phyloP scores from a whole-genome alignment of 2,113 vertebrate genomes.

The Otis tarda region DNA sequence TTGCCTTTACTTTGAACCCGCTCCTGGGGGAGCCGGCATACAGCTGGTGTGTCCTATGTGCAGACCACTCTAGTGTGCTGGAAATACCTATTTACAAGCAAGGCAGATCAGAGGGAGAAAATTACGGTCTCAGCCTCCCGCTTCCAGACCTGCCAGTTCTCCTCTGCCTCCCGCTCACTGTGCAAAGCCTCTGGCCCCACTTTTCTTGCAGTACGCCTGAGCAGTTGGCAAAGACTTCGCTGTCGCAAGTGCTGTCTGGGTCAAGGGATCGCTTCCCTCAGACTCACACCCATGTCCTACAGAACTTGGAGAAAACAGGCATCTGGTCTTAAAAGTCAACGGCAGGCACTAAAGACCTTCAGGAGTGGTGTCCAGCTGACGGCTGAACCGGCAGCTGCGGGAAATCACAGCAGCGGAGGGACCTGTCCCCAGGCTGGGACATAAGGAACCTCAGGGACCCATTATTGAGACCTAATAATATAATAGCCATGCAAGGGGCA shows the following conservation, averaged over 20 bases:
- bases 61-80: not conserved
- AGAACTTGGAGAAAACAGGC: not conserved
- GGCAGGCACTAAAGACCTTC: not conserved
- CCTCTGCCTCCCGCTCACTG: not conserved
- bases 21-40: not conserved
- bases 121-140: not conserved
- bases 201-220: not conserved
- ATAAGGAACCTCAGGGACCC: not conserved
- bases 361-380: not conserved
- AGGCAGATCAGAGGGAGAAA: not conserved
- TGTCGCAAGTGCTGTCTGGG: no score
- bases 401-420: not conserved
- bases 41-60: not conserved
- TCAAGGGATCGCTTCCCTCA: not conserved
- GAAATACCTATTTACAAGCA: not conserved
- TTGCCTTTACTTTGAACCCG: slow-evolving; percentile 44
- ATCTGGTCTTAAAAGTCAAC: not conserved
- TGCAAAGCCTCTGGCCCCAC: not conserved
- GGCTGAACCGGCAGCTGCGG: accelerated
- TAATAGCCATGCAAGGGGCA: not conserved
- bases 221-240: accelerated
- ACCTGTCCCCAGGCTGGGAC: not conserved
- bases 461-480: not conserved
- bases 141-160: not conserved
- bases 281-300: accelerated